Evolutionary conservation across 2,113 vertebrate genomes (phyloP).

Genomic region (Scolopax mira): DNA sequence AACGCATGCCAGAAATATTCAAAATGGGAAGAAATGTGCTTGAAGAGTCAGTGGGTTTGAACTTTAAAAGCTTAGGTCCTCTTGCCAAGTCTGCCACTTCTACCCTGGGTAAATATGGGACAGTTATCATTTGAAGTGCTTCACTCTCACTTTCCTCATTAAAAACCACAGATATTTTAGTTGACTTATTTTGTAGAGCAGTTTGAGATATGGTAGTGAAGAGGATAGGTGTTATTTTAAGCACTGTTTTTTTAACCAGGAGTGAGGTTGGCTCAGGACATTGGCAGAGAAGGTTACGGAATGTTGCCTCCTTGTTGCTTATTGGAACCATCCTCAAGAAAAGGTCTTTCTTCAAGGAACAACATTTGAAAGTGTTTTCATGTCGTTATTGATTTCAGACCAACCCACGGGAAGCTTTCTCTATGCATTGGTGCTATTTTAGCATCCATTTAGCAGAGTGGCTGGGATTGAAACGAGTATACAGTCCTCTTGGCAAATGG

Average conservation of each 20-base stretch:
- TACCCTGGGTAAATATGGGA: background rate
- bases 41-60: constrained; percentile 15
- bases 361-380: background rate
- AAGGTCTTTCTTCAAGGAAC: background rate
- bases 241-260: background rate
- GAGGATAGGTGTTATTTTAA: constrained; percentile 18
- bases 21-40: background rate
- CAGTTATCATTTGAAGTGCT: background rate
- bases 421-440: background rate
- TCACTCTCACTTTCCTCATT: background rate
- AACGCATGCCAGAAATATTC: background rate
- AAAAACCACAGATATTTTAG: background rate
- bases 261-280: background rate
- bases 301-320: background rate
- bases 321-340: background rate
- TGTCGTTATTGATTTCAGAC: background rate
- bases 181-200: background rate
- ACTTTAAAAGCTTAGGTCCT: background rate
- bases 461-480: background rate
- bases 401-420: background rate
- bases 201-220: background rate
- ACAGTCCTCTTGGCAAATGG: background rate
- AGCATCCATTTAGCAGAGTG: background rate
- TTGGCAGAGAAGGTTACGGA: background rate
- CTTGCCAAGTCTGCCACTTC: constrained; percentile 47